Evolutionary conservation across 2,113 vertebrate genomes (phyloP).

Genomic region (Camelus dromedarius): DNA sequence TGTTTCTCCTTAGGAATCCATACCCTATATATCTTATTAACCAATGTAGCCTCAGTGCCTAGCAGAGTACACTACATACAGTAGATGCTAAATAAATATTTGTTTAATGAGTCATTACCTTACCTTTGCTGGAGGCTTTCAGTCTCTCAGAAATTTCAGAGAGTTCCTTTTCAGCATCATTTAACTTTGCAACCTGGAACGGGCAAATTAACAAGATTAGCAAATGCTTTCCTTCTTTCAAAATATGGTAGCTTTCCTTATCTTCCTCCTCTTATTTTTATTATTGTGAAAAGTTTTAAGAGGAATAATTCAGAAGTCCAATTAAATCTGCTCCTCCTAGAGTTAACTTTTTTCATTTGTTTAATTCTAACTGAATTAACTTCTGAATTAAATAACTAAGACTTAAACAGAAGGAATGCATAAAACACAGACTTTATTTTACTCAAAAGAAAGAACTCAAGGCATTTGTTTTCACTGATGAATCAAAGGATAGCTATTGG

Average conservation of each 20-base stretch:
- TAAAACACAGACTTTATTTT: conserved; percentile 26
- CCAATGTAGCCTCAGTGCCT: neutral
- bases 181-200: conserved; percentile 92
- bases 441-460: conserved; percentile 19
- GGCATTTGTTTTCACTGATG: conserved; percentile 40
- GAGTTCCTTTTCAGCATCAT: conserved; percentile 93
- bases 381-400: conserved; percentile 64
- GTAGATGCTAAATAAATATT: neutral
- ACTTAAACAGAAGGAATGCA: conserved; percentile 52
- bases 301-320: neutral
- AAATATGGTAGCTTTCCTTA: neutral
- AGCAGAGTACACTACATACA: neutral
- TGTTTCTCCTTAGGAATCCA: conserved; percentile 17
- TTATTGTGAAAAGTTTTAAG: neutral
- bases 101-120: conserved; percentile 62
- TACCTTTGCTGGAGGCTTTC: conserved; percentile 91
- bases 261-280: conserved; percentile 3
- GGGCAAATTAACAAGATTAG: conserved; percentile 56
- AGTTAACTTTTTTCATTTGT: conserved; percentile 48
- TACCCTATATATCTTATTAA: neutral
- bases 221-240: conserved; percentile 37
- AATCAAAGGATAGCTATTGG: neutral
- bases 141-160: conserved; percentile 93
- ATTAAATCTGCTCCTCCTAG: neutral
- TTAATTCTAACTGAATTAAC: conserved; percentile 25